These are phyloP conservation scores for Brachyopa scutellaris DNA, from an alignment of 2,888 invertebrate species.

Conservation along the genomic window DNA sequence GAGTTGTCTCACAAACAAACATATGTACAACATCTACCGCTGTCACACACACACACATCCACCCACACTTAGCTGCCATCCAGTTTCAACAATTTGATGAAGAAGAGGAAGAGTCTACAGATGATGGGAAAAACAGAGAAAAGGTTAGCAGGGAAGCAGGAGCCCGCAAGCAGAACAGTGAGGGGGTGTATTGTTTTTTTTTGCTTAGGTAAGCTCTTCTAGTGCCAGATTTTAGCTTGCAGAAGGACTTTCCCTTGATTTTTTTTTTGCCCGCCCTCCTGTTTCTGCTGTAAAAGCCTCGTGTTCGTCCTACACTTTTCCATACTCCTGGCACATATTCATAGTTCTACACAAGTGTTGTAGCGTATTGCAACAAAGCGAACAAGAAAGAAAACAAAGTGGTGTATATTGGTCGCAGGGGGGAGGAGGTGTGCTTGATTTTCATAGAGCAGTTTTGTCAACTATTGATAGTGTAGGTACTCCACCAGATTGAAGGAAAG, in stretches of 20 bases:
- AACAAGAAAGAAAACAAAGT: background rate
- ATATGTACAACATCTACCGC: slow-evolving; percentile 52
- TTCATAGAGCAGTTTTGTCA: slow-evolving; percentile 71
- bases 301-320: slow-evolving; percentile 37
- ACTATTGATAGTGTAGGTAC: slow-evolving; percentile 66
- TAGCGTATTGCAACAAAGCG: slow-evolving; percentile 37
- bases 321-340: slow-evolving; percentile 54
- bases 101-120: slow-evolving; percentile 8
- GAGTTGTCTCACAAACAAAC: slow-evolving; percentile 65
- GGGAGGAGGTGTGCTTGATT: slow-evolving; percentile 55
- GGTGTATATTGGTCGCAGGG: background rate
- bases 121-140: slow-evolving; percentile 8
- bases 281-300: slow-evolving; percentile 58
- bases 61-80: slow-evolving; percentile 25
- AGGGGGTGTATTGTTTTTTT: slow-evolving; percentile 30
- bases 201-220: slow-evolving; percentile 69
- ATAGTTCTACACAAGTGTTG: slow-evolving; percentile 26
- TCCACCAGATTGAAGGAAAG: slow-evolving; percentile 15
- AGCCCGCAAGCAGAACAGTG: slow-evolving; percentile 7
- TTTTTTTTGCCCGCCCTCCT: slow-evolving; percentile 24
- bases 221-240: slow-evolving; percentile 70
- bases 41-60: background rate
- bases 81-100: slow-evolving; percentile 49
- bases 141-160: slow-evolving; percentile 62
- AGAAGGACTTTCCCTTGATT: slow-evolving; percentile 69